Percentiles rank a stretch among this genome's conserved stretches.
phyloP scores from a whole-genome alignment of 2,888 invertebrate species.

The Spilarctia lutea region DNA sequence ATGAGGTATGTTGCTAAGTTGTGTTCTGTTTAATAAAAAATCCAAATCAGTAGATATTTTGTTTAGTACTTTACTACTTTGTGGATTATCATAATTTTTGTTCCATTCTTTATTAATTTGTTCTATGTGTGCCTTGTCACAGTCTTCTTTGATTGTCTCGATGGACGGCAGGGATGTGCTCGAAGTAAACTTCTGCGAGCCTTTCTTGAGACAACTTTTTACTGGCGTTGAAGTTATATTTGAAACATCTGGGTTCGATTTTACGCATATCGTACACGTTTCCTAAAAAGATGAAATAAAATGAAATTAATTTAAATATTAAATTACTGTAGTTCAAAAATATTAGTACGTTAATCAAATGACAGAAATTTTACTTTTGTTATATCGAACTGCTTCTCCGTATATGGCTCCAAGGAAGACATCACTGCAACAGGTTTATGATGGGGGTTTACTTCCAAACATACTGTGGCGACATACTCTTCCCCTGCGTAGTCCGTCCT shows the following conservation, averaged over 20 bases:
- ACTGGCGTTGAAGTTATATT: slow-evolving; percentile 74
- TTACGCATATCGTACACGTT: slow-evolving; percentile 76
- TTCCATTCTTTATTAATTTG: slow-evolving; percentile 77
- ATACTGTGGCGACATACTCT: slow-evolving; percentile 56
- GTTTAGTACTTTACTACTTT: slow-evolving; percentile 89
- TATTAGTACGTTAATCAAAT: neutral
- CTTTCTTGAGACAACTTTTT: slow-evolving; percentile 82
- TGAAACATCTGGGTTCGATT: slow-evolving; percentile 78
- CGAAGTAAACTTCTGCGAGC: slow-evolving; percentile 60
- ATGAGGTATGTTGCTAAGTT: slow-evolving; percentile 36
- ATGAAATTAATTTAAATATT: too few relatives aligned
- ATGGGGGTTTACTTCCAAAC: slow-evolving; percentile 72
- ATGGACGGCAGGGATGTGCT: slow-evolving; percentile 77
- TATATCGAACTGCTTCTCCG: slow-evolving; percentile 67
- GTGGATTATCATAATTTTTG: slow-evolving; percentile 72
- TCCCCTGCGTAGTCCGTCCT: neutral
- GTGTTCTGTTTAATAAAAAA: slow-evolving; percentile 91
- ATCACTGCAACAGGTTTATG: slow-evolving; percentile 51
- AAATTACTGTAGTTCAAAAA: neutral
- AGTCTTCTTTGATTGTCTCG: slow-evolving; percentile 63
- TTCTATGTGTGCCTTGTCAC: slow-evolving; percentile 72
- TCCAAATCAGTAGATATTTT: slow-evolving; percentile 94
- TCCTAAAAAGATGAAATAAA: slow-evolving; percentile 46
- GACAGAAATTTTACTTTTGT: slow-evolving; percentile 52
- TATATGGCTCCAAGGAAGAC: slow-evolving; percentile 67